Base-by-base conservation (phyloP, 1,140 invertebrate genomes). In the Lutraria rhynchaena region DNA sequence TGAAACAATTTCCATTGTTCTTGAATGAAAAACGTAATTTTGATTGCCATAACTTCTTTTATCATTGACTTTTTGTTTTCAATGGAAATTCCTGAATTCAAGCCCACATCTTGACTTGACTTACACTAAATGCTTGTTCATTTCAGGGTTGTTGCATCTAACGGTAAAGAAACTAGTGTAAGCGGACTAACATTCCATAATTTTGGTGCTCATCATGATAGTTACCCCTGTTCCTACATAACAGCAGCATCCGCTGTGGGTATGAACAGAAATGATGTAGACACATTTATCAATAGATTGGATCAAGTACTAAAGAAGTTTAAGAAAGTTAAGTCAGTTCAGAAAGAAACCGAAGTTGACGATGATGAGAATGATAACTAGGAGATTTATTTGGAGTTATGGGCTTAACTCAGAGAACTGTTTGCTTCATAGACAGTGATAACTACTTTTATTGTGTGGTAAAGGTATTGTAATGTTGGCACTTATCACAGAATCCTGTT, bases 221-320 rank as follows among this genome's bases (percentile, higher is more conserved):
- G 93, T 83, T 95, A 95, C 87, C 94, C 94, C 31, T 92, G 93
- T 76, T 93, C 94, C 17, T 96, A 96, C 87, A 91, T 96, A 63
- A 96, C 95, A 22, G 95, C 94, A 58, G 95, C 95, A 24, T 95
- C 95, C 24, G 93, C 95, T 31, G 92, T 96, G 60, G 95, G 95
- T 22, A 95, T 96, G 93, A 94, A 93, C 46, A 93, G 93, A 86
- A 87, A 92, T 7, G 95, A 96, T 83, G 93, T 96, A 29, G 95
- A 95, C 86, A 85, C 92, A 27, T 96, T 96, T 90, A 92, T 95
- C 31, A 93, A 94, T 80, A 92, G 94, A 86, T 91, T 96, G 49
- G 94, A 95, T 77, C 95, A 95, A 83, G 86, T 90, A 31, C 73
- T 93, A 22, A 58, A 65, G 11, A 89, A 90, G 55, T 65, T 53